Conservation (phyloP, 2,888 invertebrate species). For the Petrolisthes manimaculis region DNA sequence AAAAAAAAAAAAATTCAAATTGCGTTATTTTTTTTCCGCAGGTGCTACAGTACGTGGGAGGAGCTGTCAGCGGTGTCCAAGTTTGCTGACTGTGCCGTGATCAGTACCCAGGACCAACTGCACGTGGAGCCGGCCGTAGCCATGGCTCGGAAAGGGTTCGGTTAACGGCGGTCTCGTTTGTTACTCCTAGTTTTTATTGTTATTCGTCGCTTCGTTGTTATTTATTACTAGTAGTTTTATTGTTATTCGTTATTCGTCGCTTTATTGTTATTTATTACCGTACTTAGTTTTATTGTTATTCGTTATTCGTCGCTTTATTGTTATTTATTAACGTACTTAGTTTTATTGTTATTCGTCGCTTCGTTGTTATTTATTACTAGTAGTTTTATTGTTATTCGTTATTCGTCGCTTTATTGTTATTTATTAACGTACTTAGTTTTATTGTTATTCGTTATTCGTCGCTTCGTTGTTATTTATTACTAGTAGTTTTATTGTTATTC, state of each 20-base stretch:
- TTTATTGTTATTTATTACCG: background rate
- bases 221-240: background rate
- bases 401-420: too few relatives aligned
- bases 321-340: too few relatives aligned
- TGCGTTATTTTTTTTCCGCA: background rate
- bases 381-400: background rate
- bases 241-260: background rate
- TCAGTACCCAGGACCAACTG: conserved; percentile 70
- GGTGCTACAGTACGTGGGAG: conserved; percentile 67
- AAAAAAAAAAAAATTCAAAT: background rate
- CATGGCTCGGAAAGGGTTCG: conserved; percentile 69
- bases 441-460: too few relatives aligned
- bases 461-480: background rate
- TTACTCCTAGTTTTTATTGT: background rate
- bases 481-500: background rate
- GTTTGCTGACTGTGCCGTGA: conserved; percentile 70
- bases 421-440: too few relatives aligned
- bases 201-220: background rate
- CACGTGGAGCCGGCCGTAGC: conserved; percentile 69
- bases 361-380: background rate
- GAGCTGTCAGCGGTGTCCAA: conserved; percentile 67
- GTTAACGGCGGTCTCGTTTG: background rate
- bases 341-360: too few relatives aligned
- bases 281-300: background rate
- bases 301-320: too few relatives aligned